Evolutionary conservation across 35 echinoderm and acorn worm species (phyloP).

Genomic region (Stichopus chloronotus): DNA sequence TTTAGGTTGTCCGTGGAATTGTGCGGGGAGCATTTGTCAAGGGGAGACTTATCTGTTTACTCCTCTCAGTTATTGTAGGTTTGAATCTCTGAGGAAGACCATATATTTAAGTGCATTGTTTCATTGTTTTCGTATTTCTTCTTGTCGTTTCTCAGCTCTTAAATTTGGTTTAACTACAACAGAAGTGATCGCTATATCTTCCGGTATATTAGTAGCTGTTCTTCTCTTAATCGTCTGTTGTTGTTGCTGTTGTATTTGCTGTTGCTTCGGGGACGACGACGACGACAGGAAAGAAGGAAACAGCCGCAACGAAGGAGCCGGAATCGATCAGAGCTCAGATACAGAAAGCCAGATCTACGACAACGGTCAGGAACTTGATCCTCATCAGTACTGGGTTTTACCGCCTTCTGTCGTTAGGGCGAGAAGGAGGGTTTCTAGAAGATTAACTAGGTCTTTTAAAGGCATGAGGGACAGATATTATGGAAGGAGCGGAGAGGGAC

Average conservation of each 20-base stretch:
- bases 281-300: neutral
- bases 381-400: constrained; percentile 38
- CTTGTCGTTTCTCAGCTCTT: neutral
- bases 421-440: neutral
- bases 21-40: too few species aligned
- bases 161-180: neutral
- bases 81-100: too few species aligned
- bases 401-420: neutral
- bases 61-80: too few species aligned
- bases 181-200: constrained; percentile 1
- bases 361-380: neutral
- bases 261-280: neutral
- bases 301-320: neutral
- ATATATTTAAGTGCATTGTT: too few species aligned
- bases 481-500: neutral
- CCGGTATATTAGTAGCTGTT: constrained; percentile 3
- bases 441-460: neutral
- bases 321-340: constrained; percentile 7
- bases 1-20: too few species aligned
- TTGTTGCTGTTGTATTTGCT: constrained; percentile 22
- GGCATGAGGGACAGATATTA: neutral
- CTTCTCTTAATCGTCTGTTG: constrained; percentile 1
- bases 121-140: too few species aligned
- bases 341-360: constrained; percentile 15
- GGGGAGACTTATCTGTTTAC: too few species aligned